These are phyloP conservation scores for Octomys mimax DNA, from an alignment of 2,797 vertebrate species.

Conservation along the genomic window DNA sequence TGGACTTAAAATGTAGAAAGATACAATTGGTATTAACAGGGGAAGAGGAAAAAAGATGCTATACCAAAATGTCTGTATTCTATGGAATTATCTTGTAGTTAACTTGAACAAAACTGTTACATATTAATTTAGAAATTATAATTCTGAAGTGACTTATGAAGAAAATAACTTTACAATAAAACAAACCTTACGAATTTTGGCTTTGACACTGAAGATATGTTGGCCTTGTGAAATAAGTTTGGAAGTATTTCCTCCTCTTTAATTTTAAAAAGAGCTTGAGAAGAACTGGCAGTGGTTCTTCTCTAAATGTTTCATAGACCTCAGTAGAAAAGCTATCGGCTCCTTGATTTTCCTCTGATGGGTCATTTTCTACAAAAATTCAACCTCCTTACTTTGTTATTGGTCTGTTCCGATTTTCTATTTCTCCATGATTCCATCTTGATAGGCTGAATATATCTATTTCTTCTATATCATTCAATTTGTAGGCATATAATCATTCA, in stretches of 20 bases:
- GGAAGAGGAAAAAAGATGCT: background rate
- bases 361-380: background rate
- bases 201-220: background rate
- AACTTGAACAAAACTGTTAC: background rate
- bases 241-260: background rate
- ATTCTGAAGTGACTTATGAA: background rate
- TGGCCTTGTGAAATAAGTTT: background rate
- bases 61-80: background rate
- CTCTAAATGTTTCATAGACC: background rate
- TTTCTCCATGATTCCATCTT: background rate
- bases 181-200: background rate
- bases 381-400: background rate
- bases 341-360: background rate
- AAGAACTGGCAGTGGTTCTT: background rate
- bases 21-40: background rate
- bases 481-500: background rate
- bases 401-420: background rate
- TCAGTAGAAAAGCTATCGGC: background rate
- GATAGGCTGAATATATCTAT: background rate
- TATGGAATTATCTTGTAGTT: background rate
- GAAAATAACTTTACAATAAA: background rate
- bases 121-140: background rate
- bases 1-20: background rate
- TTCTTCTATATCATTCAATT: background rate
- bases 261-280: background rate